Base-by-base conservation (phyloP, 2,797 vertebrate species). In the Lacerta agilis region DNA sequence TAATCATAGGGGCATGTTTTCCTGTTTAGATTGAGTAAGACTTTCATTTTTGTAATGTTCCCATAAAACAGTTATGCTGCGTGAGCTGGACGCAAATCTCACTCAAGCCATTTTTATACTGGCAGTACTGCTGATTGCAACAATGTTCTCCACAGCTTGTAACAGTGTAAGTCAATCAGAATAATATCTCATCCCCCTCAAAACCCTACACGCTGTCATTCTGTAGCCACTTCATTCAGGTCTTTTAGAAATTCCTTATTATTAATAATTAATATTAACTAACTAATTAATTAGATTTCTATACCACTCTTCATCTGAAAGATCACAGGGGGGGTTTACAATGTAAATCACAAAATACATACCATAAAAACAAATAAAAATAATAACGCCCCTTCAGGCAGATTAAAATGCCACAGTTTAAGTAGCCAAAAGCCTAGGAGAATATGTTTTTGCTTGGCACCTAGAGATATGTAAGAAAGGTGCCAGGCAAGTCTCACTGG, bases 241-340 rank as follows among this genome's bases (percentile, higher is more conserved):
- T 73, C 29, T 85, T 38, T 85, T 77, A 61, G 82, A 94, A 64
- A 61, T 76, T 93, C 27, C 73, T 90, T 73, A 86, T n/a, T 82
- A 85, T n/a, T 83, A 80, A 55, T 55, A 55, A 55, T 15, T 15
- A 55, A 55, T 55, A 15, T 55, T 55, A 43, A 43, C 7, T 43
- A 55, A 55, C 7, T 43, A 55, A 55, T 55, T 55, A 55, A 55
- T 55, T 15, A 55, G 49, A 55, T 55, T 55, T 55, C 49, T 55
- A 55, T 55, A 4, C 49, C 49, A 55, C 49, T 55, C 49, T 55
- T 55, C 49, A 15, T 55, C 13, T 55, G 49, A 55, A 55, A 55
- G 49, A 55, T 55, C 49, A 15, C 49, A 55, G 49, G 13, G 49
- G 49, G 13, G 13, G 49, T 55, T 55, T 55, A 55, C 49, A 55